Percentiles rank a stretch among this genome's conserved stretches.
phyloP scores from a whole-genome alignment of 1,140 invertebrate species.

The Leptestheria dahalacensis region DNA sequence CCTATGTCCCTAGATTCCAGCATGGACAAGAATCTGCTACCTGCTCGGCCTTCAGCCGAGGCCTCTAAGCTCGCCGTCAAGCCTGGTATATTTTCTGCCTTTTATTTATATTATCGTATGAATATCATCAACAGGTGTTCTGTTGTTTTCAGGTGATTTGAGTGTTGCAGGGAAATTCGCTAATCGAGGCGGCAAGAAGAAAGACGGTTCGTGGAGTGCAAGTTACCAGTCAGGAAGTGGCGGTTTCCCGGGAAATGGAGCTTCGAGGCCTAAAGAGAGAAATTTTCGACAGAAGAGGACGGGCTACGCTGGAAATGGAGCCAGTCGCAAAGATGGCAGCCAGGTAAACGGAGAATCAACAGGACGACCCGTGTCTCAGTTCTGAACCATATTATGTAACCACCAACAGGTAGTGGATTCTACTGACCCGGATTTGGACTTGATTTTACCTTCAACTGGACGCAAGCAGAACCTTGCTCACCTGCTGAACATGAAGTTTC shows the following conservation, averaged over 20 bases:
- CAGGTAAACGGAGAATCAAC: background rate
- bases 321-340: background rate
- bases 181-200: background rate
- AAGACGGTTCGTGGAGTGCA: background rate
- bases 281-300: background rate
- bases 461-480: conserved; percentile 75
- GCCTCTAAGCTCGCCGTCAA: background rate
- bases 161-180: background rate
- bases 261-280: background rate
- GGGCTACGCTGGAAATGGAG: background rate
- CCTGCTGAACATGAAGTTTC: conserved; percentile 81
- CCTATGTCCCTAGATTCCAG: background rate
- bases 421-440: conserved; percentile 7
- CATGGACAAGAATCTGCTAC: background rate
- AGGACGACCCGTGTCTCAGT: background rate
- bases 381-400: background rate
- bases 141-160: background rate
- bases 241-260: background rate
- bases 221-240: no score
- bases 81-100: no score
- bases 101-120: no score
- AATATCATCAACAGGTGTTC: no score
- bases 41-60: background rate
- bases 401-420: conserved; percentile 8
- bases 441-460: conserved; percentile 3